Percentiles rank a stretch among this genome's conserved stretches.
These are phyloP conservation scores for Phacellophora camtschatica DNA, from an alignment of 30 jellyfish, hydroid and myxozoan species.

Conservation along the genomic window DNA sequence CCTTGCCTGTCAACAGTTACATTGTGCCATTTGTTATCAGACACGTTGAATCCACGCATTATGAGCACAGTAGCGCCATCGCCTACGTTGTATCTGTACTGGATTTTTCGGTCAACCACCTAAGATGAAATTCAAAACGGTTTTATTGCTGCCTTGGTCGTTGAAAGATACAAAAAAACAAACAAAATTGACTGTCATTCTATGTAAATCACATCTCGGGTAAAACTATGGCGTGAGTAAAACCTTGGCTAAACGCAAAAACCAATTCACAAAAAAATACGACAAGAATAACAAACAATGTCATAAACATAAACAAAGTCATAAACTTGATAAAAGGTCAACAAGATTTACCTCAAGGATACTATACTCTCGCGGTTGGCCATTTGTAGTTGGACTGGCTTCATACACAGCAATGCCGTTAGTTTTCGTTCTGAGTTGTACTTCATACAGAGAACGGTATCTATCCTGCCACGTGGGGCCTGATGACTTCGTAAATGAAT, in stretches of 20 bases:
- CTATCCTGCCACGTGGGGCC: conserved; percentile 74
- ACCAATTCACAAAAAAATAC: too few species aligned
- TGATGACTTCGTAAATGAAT: conserved; percentile 49
- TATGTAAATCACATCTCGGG: too few species aligned
- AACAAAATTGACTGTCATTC: too few species aligned
- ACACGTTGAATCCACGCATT: conserved; percentile 68
- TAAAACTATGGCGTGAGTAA: too few species aligned
- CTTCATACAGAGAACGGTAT: conserved; percentile 66
- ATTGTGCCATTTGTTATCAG: conserved; percentile 89
- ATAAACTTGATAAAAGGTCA: too few species aligned
- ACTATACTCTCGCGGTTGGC: conserved; percentile 75
- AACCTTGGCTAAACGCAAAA: too few species aligned
- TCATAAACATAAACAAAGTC: too few species aligned
- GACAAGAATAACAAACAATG: too few species aligned
- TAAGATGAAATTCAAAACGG: not conserved
- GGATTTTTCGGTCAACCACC: conserved; percentile 71
- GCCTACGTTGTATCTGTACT: conserved; percentile 90
- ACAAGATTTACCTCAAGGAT: conserved; percentile 84
- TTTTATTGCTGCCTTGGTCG: too few species aligned
- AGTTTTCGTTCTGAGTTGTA: conserved; percentile 78
- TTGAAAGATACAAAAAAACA: too few species aligned
- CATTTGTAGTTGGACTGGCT: conserved; percentile 55
- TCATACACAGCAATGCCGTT: conserved; percentile 88
- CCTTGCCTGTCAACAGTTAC: conserved; percentile 83
- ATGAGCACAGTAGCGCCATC: conserved; percentile 74